phyloP scores from a whole-genome alignment of 2,113 vertebrate genomes.

The Sander lucioperca region DNA sequence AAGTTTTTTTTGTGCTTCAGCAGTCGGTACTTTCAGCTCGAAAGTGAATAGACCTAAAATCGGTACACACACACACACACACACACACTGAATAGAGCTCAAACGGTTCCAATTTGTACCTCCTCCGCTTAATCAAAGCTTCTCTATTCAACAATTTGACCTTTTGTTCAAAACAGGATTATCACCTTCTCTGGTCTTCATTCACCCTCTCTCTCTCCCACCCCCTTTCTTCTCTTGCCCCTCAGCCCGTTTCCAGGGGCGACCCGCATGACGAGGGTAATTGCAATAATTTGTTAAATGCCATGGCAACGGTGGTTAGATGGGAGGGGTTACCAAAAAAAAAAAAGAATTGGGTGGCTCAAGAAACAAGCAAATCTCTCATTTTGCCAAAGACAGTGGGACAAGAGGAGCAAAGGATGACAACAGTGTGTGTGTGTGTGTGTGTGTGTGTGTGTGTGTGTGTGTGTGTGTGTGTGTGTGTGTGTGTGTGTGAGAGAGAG shows the following conservation, averaged over 20 bases:
- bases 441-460: slow-evolving; percentile 3
- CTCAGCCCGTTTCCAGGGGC: slow-evolving; percentile 97
- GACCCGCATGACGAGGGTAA: slow-evolving; percentile 99
- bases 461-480: slow-evolving; percentile 27
- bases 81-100: slow-evolving; percentile 72
- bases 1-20: no score
- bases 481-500: no score
- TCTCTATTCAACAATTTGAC: slow-evolving; percentile 99
- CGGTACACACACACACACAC: slow-evolving; percentile 23
- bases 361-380: slow-evolving; percentile 82
- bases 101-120: slow-evolving; percentile 98
- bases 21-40: no score
- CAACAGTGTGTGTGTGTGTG: slow-evolving; percentile 53
- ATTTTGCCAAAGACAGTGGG: slow-evolving; percentile 94
- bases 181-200: slow-evolving; percentile 90
- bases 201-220: slow-evolving; percentile 89
- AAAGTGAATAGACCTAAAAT: no score
- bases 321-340: slow-evolving; percentile 94
- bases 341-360: slow-evolving; percentile 65
- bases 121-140: slow-evolving; percentile 99
- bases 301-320: slow-evolving; percentile 99
- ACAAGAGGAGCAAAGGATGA: slow-evolving; percentile 91
- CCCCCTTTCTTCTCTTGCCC: slow-evolving; percentile 87
- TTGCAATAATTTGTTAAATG: slow-evolving; percentile 99
- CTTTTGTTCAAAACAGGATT: slow-evolving; percentile 99